Evolutionary conservation across 2,888 invertebrate species (phyloP), one percentile per base, ranked within the genome.

Genomic region (Bhutanitis thaidina): DNA sequence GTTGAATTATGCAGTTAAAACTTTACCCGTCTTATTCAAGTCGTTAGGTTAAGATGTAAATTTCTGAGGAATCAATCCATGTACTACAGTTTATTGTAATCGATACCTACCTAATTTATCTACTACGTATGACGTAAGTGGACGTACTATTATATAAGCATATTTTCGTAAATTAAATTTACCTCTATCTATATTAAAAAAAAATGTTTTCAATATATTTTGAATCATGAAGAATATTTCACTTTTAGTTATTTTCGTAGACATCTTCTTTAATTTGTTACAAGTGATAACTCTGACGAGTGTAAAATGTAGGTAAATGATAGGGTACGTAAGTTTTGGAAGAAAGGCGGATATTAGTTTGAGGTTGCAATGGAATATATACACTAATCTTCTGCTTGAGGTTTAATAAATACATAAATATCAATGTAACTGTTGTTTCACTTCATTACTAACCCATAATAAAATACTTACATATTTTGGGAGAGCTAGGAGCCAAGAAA

Each of bases 331-430:
- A 53, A 44, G 20, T 12, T 16, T 41, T 36, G 3, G 29, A 20
- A 43, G 43, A 36, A 9, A 13, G 36, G 20, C 29, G 25, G 12
- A 44, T 39, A 43, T 56, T 48, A 15, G 41, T 49, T 56, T 63
- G 65, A 62, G 64, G 66, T 66, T 70, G 67, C 66, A 70, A 59
- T 61, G 63, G 45, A 52, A 46, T 43, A 53, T 47, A 53, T 53
- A 43, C 52, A 53, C 64, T 53, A 62, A 60, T 65, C 60, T 66
- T 60, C 59, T 62, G 62, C 57, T 65, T 65, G 57, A 57, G 61
- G 61, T 65, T 59, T 56, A 65, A 62, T 62, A 61, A 63, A 68
- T 60, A 65, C 54, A 56, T 57, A 56, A 59, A 62, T 58, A 61
- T 69, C 61, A 57, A 62, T 64, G 61, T 63, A 55, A 48, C 44